Evolutionary conservation across 2,888 invertebrate genomes (phyloP).

Genomic region (Xylota segnis): DNA sequence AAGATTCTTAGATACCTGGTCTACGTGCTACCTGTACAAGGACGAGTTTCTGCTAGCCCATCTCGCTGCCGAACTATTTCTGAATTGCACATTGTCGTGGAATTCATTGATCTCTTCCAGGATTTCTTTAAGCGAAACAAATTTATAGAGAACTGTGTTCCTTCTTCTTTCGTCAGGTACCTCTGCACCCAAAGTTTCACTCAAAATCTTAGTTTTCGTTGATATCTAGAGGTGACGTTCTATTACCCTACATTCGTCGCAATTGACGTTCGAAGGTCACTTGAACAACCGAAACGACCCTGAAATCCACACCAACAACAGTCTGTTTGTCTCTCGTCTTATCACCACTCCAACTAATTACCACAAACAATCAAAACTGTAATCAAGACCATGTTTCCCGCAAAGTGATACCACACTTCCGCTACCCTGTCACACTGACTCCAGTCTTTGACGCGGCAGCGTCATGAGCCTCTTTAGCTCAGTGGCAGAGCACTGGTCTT

Average conservation of each 20-base stretch:
- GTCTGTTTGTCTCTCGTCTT: background rate
- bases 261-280: background rate
- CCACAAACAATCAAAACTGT: constrained; percentile 27
- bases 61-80: too few species aligned
- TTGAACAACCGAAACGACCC: background rate
- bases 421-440: constrained; percentile 5
- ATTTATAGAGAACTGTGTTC: too few species aligned
- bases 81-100: too few species aligned
- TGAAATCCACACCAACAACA: background rate
- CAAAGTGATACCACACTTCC: constrained; percentile 4
- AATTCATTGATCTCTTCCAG: too few species aligned
- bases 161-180: too few species aligned
- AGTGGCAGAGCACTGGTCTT: constrained; percentile 96
- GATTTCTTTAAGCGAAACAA: too few species aligned
- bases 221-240: too few species aligned
- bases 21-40: too few species aligned
- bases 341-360: constrained; percentile 9
- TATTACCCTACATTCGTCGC: background rate
- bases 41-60: too few species aligned
- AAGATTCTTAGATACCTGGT: too few species aligned
- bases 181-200: too few species aligned
- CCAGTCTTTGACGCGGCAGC: background rate
- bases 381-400: constrained; percentile 7
- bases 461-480: constrained; percentile 91
- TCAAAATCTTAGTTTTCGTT: too few species aligned